Evolutionary conservation across 2,113 vertebrate species (phyloP).

Genomic region (Suricata suricatta): DNA sequence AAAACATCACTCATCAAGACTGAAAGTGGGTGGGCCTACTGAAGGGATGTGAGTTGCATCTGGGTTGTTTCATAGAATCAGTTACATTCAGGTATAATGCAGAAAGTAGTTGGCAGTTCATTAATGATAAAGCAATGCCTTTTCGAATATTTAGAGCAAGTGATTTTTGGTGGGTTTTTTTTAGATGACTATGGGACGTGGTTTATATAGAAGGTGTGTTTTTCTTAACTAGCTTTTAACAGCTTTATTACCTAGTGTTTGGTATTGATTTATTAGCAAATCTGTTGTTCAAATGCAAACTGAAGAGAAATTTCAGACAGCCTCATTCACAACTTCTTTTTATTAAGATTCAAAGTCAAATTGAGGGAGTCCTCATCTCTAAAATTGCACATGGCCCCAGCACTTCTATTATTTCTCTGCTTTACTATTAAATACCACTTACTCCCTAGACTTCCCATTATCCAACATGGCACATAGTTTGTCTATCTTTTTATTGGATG

Average conservation of each 20-base stretch:
- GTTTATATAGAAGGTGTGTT: not conserved
- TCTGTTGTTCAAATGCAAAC: not conserved
- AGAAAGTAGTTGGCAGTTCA: not conserved
- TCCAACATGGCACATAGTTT: not conserved
- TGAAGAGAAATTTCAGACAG: not conserved
- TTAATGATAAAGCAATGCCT: not conserved
- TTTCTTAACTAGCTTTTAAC: not conserved
- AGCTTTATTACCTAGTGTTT: not conserved
- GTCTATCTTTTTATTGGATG: not conserved
- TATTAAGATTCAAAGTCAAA: not conserved
- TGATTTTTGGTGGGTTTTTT: too few relatives aligned
- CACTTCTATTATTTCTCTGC: not conserved
- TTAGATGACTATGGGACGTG: not conserved
- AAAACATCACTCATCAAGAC: not conserved
- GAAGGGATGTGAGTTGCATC: not conserved
- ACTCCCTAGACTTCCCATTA: not conserved
- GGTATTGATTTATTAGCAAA: not conserved
- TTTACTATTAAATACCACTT: not conserved
- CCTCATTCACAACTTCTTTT: not conserved
- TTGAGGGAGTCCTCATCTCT: not conserved
- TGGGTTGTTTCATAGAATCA: not conserved
- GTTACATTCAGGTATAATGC: not conserved
- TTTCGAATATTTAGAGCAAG: not conserved
- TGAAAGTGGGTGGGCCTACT: not conserved
- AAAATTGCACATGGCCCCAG: not conserved